phyloP scores from a whole-genome alignment of 2,797 vertebrate species.

The Scolopax bukidnonensis region DNA sequence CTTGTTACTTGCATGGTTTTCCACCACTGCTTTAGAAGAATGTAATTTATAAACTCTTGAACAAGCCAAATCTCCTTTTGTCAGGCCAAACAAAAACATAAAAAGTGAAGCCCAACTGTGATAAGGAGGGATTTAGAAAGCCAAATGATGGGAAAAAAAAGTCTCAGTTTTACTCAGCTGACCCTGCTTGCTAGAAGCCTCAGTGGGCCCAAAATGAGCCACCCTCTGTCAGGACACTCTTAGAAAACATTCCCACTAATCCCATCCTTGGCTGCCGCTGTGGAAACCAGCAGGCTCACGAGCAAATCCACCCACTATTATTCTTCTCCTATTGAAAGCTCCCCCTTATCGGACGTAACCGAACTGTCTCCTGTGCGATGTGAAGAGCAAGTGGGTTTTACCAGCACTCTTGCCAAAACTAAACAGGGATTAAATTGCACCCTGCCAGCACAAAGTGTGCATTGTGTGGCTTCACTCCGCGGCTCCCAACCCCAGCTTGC shows the following conservation, averaged over 20 bases:
- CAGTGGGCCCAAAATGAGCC: background rate
- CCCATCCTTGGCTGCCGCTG: constrained; percentile 14
- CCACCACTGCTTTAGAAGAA: background rate
- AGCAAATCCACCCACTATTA: constrained; percentile 31
- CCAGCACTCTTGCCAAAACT: background rate
- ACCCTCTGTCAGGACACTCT: background rate
- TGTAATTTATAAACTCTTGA: background rate
- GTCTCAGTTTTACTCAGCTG: background rate
- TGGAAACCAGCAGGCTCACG: constrained; percentile 42
- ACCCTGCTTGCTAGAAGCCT: background rate
- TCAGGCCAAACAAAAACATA: background rate
- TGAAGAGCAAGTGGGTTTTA: constrained; percentile 43
- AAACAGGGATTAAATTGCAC: constrained; percentile 53
- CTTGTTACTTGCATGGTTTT: background rate
- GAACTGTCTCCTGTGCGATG: background rate
- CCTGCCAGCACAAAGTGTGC: constrained; percentile 47
- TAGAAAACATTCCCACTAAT: constrained; percentile 53
- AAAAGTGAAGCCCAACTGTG: background rate
- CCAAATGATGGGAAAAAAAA: background rate
- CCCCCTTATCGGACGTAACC: background rate
- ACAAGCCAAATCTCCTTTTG: background rate
- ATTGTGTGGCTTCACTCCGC: constrained; percentile 35
- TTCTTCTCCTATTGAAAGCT: background rate
- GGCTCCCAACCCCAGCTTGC: background rate
- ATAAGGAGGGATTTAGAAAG: constrained; percentile 18